Conservation (phyloP, 2,888 invertebrate genomes). For the Amiota mariae region DNA sequence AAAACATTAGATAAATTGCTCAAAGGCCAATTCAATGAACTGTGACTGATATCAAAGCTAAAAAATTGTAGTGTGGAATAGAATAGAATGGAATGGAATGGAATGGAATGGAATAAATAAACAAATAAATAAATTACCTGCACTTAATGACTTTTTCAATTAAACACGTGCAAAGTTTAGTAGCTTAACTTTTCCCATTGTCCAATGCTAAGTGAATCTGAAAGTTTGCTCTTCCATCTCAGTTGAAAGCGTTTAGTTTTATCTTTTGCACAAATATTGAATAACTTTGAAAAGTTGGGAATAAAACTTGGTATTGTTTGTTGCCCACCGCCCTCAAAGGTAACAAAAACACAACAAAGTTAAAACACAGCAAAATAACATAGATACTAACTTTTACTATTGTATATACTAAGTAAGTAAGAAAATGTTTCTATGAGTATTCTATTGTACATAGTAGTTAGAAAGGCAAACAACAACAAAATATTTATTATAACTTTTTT, state of each 20-base stretch:
- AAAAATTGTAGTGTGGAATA: too few relatives aligned
- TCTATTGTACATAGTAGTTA: too few relatives aligned
- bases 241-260: conserved; percentile 14
- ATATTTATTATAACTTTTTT: too few relatives aligned
- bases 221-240: conserved; percentile 14
- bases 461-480: too few relatives aligned
- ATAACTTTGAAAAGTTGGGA: conserved; percentile 20
- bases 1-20: too few relatives aligned
- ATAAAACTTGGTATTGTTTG: neutral
- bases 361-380: neutral
- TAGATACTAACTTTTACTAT: too few relatives aligned
- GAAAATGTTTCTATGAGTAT: too few relatives aligned
- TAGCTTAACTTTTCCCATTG: conserved; percentile 11
- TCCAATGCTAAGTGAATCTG: neutral
- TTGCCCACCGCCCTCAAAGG: neutral
- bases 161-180: neutral
- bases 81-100: too few relatives aligned
- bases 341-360: neutral
- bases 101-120: too few relatives aligned
- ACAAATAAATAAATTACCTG: conserved; percentile 6
- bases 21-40: too few relatives aligned
- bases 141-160: conserved; percentile 18
- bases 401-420: too few relatives aligned
- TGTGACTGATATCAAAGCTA: too few relatives aligned
- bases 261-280: conserved; percentile 24